Evolutionary conservation across 2,797 vertebrate species (phyloP), one percentile per base, ranked within the genome.

Genomic region (Bryconaethiops microstoma): DNA sequence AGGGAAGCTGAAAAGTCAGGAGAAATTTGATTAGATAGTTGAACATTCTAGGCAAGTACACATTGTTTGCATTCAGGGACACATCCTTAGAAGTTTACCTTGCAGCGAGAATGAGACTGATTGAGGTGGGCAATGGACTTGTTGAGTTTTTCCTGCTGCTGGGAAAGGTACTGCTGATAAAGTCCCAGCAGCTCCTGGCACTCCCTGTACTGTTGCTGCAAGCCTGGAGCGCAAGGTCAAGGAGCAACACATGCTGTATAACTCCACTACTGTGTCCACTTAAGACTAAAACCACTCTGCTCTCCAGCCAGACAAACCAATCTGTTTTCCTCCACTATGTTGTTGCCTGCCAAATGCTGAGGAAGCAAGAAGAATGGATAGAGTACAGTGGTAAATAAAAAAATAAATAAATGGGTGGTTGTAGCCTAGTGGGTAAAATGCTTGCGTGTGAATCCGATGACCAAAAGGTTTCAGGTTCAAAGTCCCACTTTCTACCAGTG

Each of bases 111-210:
- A 77, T 88, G 83, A 77, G 91, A 88, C 82, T 91, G 93, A 85
- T 86, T 92, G 80, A 95, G 93, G 85, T 96, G 93, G 23, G 94
- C 92, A 29, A 97, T 95, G 73, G 97, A 98, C 77, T 90, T 89
- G 1, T 95, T 96, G 45, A 98, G 95, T 84, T 97, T 96, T 23
- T 96, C 93, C 86, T 98, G 96, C 90, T 98, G 96, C 86, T 98
- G 96, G 73, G 96, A 95, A n/a, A 99, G 94, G 82, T 98, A 97
- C 86, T 96, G 96, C 90, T 99, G 97, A 92, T 99, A 98, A 50
- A 99, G 96, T 25, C 92, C 95, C 67, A 99, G 89, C 89, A 99
- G 94, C 90, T 99, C 97, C 93, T 99, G 97, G 87, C 97, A 99
- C 90, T 99, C 97, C 90, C 90, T 95, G 89, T 98, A 99, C 87